phyloP scores from a whole-genome alignment of 2,797 vertebrate species.

The Sternarchorhynchus goeldii region DNA sequence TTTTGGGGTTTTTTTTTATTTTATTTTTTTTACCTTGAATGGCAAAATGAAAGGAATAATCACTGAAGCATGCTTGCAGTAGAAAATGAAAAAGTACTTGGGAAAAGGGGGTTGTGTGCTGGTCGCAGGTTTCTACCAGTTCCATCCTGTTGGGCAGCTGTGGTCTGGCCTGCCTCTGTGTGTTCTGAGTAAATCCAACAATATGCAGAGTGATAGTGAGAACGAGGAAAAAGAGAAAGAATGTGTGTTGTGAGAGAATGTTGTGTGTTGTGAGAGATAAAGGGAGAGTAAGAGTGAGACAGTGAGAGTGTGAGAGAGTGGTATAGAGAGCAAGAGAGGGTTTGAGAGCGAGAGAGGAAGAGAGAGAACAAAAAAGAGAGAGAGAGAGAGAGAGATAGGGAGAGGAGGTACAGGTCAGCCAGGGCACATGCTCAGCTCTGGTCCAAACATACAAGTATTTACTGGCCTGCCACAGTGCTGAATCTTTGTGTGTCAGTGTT shows the following conservation, averaged over 20 bases:
- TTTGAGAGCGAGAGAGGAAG: neutral
- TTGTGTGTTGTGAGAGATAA: neutral
- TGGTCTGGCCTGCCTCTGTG: slow-evolving; percentile 9
- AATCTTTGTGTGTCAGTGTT: slow-evolving; percentile 15
- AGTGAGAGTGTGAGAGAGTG: neutral
- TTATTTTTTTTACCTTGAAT: slow-evolving; percentile 46
- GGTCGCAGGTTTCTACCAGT: slow-evolving; percentile 31
- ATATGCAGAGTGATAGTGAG: neutral
- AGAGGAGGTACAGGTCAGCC: neutral
- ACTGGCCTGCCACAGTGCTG: slow-evolving; percentile 7
- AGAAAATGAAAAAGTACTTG: slow-evolving; percentile 43
- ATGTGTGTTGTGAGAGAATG: too few species aligned
- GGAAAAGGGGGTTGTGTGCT: neutral
- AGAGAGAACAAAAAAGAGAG: neutral
- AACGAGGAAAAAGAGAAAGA: too few species aligned
- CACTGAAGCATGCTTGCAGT: slow-evolving; percentile 50
- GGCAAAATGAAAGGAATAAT: slow-evolving; percentile 45
- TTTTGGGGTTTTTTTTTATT: neutral
- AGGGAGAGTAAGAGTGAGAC: neutral
- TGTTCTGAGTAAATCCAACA: slow-evolving; percentile 7
- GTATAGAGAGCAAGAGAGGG: too few species aligned
- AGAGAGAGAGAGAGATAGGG: neutral
- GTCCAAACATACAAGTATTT: slow-evolving; percentile 30
- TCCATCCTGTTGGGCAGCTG: neutral
- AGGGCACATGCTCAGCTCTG: slow-evolving; percentile 14